phyloP scores from a whole-genome alignment of 2,888 invertebrate genomes.

The Loripinus fragilis region DNA sequence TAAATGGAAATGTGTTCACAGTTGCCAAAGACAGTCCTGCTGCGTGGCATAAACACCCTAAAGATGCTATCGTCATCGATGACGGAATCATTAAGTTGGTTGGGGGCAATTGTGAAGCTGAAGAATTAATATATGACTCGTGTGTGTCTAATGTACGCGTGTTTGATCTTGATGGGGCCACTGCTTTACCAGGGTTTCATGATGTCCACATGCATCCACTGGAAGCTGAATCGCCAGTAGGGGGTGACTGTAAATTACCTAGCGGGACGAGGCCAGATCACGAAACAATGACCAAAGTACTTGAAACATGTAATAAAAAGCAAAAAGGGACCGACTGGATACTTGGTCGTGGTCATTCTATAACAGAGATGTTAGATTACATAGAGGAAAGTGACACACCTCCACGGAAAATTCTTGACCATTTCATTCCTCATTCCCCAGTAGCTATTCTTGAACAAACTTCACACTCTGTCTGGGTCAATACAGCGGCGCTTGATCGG shows the following conservation, averaged over 20 bases:
- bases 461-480: conserved; percentile 58
- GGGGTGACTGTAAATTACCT: conserved; percentile 27
- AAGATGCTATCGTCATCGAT: conserved; percentile 43
- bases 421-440: conserved; percentile 32
- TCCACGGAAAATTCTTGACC: conserved; percentile 47
- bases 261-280: conserved; percentile 4
- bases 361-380: conserved; percentile 34
- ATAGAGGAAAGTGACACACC: conserved; percentile 17
- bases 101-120: conserved; percentile 18
- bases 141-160: neutral
- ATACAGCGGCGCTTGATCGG: conserved; percentile 43
- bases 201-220: conserved; percentile 55
- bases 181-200: conserved; percentile 49
- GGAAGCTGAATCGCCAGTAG: conserved; percentile 34
- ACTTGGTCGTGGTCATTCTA: conserved; percentile 47
- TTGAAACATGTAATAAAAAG: conserved; percentile 16
- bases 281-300: neutral
- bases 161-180: conserved; percentile 24
- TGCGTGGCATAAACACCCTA: conserved; percentile 44
- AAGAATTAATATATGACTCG: neutral
- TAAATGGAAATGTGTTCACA: conserved; percentile 46
- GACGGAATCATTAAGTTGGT: conserved; percentile 29
- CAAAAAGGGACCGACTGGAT: conserved; percentile 41
- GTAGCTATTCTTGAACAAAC: conserved; percentile 54
- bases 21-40: conserved; percentile 19